These are phyloP conservation scores for Sebastes flavidus DNA, from an alignment of 2,797 vertebrate genomes.

Conservation along the genomic window DNA sequence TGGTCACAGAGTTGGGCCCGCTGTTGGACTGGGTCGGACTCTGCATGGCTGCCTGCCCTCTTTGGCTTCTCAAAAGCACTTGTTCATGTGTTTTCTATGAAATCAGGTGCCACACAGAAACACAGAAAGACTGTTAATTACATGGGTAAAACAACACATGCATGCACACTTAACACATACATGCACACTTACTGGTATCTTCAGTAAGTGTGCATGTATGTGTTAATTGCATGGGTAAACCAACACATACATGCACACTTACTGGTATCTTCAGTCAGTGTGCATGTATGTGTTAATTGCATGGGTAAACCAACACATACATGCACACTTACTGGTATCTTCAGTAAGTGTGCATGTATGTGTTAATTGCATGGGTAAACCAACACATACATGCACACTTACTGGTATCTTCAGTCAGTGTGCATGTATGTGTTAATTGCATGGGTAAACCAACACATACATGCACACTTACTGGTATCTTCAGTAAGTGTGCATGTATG, in stretches of 20 bases:
- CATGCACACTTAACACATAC: not conserved
- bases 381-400: not conserved
- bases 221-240: not conserved
- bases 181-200: not conserved
- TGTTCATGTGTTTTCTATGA: constrained; percentile 15
- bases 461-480: not conserved
- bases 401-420: too few species aligned
- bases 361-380: not conserved
- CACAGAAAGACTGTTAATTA: constrained; percentile 8
- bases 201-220: too few species aligned
- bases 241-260: not conserved
- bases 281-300: not conserved
- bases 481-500: too few species aligned
- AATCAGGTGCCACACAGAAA: constrained; percentile 17
- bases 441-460: not conserved
- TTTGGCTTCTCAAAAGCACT: constrained; percentile 12
- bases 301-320: not conserved
- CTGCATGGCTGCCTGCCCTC: constrained; percentile 63
- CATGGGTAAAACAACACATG: not conserved
- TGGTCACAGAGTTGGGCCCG: constrained; percentile 24
- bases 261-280: too few species aligned
- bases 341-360: too few species aligned
- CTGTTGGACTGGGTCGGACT: constrained; percentile 33
- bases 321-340: not conserved
- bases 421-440: not conserved